These are phyloP conservation scores for Cancer borealis DNA, from an alignment of 2,888 invertebrate genomes.

Conservation along the genomic window DNA sequence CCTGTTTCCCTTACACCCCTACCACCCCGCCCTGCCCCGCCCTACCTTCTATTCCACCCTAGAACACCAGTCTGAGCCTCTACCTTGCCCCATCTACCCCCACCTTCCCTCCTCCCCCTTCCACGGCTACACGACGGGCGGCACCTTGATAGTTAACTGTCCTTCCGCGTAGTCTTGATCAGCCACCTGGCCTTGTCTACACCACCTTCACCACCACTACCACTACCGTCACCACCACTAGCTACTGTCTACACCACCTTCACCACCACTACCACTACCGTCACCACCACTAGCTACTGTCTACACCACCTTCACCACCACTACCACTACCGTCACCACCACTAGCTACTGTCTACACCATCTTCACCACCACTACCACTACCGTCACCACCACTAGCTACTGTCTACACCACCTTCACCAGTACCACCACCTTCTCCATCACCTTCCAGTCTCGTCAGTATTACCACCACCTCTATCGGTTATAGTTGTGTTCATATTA, in stretches of 20 bases:
- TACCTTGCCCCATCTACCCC: not conserved
- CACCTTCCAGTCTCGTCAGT: too few species aligned
- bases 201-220: conserved; percentile 24
- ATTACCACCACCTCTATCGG: too few species aligned
- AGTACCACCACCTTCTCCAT: not conserved
- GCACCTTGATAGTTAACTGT: not conserved
- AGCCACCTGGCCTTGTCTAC: not conserved
- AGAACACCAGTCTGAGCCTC: not conserved
- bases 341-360: not conserved
- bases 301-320: conserved; percentile 9
- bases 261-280: conserved; percentile 35
- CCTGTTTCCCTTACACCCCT: not conserved
- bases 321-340: not conserved
- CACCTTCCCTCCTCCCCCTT: not conserved
- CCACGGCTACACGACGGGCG: not conserved
- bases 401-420: not conserved
- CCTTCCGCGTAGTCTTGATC: not conserved
- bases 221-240: not conserved
- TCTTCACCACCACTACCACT: conserved; percentile 30
- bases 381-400: not conserved
- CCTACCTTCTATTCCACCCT: not conserved
- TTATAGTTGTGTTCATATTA: not conserved
- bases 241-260: not conserved
- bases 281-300: not conserved
- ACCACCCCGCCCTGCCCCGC: not conserved